Evolutionary conservation across 2,113 vertebrate genomes (phyloP).

Genomic region (Condylura cristata): DNA sequence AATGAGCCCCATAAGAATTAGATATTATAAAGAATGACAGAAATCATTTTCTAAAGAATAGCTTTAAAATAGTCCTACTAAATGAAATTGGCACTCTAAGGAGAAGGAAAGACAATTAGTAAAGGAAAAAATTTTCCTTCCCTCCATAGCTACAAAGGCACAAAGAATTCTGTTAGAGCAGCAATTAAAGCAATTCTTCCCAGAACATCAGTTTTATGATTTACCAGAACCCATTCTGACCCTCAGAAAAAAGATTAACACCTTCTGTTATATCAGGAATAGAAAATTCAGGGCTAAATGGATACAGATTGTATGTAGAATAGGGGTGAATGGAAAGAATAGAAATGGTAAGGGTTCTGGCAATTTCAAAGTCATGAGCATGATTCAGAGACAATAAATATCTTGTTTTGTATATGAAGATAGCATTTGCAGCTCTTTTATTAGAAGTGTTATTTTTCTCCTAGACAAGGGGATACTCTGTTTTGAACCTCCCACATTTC

Average conservation of each 20-base stretch:
- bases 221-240: conserved; percentile 60
- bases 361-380: not conserved
- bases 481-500: not conserved
- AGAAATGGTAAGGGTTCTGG: conserved; percentile 10
- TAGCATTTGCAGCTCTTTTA: not conserved
- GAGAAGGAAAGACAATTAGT: conserved; percentile 57
- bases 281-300: conserved; percentile 31
- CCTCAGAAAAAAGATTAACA: conserved; percentile 61
- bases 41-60: conserved; percentile 67
- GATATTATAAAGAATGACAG: conserved; percentile 66
- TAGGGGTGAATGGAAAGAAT: not conserved
- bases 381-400: not conserved
- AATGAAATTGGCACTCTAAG: conserved; percentile 61
- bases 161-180: conserved; percentile 65
- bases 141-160: conserved; percentile 46
- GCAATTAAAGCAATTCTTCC: conserved; percentile 62
- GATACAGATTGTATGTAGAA: conserved; percentile 11
- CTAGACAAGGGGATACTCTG: not conserved
- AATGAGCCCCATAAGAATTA: conserved; percentile 63
- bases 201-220: conserved; percentile 70
- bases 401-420: conserved; percentile 5
- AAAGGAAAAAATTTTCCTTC: conserved; percentile 50
- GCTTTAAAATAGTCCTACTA: conserved; percentile 67
- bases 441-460: conserved; percentile 32
- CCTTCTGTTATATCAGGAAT: conserved; percentile 32